Conservation (phyloP, 2,797 vertebrate genomes). For the Halcyon smyrnensis region DNA sequence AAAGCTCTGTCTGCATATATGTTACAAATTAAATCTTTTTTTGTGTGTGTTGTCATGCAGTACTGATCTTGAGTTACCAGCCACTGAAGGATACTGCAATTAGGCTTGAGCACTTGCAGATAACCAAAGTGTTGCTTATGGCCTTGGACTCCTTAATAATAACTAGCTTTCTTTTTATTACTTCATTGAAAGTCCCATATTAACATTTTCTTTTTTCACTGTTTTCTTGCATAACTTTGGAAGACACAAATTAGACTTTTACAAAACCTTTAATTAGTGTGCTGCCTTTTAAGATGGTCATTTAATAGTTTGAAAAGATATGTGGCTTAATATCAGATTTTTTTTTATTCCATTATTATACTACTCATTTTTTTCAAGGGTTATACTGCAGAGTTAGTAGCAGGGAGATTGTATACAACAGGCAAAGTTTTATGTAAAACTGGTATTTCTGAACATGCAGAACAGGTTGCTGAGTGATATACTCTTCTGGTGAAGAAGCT, state of each 20-base stretch:
- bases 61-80: background rate
- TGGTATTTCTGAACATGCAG: background rate
- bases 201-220: background rate
- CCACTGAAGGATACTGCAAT: no score
- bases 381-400: background rate
- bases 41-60: background rate
- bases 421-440: background rate
- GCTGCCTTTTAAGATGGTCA: background rate
- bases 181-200: background rate
- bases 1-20: background rate
- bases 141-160: background rate
- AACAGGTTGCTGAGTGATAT: background rate
- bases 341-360: background rate
- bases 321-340: background rate
- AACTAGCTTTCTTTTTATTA: background rate
- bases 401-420: background rate
- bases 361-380: background rate
- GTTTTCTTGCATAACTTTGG: background rate
- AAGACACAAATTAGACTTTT: background rate
- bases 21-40: background rate
- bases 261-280: background rate
- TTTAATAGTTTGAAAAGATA: constrained; percentile 12
- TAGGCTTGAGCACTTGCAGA: background rate
- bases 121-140: background rate
- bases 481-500: background rate